Conservation (phyloP, 2,888 invertebrate species). For the Platynereis dumerilii region DNA sequence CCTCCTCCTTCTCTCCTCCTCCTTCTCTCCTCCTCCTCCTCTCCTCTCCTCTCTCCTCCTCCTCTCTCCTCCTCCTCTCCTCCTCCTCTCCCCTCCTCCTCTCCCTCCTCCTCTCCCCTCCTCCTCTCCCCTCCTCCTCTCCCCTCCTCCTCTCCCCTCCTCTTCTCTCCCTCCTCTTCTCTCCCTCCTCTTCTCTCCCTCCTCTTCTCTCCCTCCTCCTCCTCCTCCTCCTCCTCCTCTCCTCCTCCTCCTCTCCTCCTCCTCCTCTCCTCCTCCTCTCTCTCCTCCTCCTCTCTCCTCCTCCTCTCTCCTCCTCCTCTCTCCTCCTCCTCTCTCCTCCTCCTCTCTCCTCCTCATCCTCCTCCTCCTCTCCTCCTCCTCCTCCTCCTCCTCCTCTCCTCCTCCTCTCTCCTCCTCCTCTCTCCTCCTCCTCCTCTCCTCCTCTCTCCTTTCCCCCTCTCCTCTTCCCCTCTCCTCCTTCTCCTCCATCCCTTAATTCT, state of each 20-base stretch:
- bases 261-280: neutral
- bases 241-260: neutral
- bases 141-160: neutral
- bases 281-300: slow-evolving; percentile 6
- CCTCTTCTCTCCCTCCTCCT: slow-evolving; percentile 4
- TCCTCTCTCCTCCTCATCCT: too few relatives aligned
- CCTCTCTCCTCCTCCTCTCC: neutral
- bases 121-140: neutral
- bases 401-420: slow-evolving; percentile 6
- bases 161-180: slow-evolving; percentile 1
- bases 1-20: neutral
- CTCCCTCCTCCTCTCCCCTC: neutral
- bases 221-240: neutral
- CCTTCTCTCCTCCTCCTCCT: neutral
- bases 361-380: too few relatives aligned
- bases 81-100: neutral
- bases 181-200: slow-evolving; percentile 1
- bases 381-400: slow-evolving; percentile 11
- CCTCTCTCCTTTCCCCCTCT: slow-evolving; percentile 3
- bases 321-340: neutral
- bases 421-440: neutral
- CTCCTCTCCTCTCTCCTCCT: neutral
- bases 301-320: slow-evolving; percentile 7
- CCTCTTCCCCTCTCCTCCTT: neutral
- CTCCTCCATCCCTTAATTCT: neutral